Evolutionary conservation across 1,140 invertebrate genomes (phyloP), one percentile per base, ranked within the genome.

Genomic region (Penaeus chinensis): DNA sequence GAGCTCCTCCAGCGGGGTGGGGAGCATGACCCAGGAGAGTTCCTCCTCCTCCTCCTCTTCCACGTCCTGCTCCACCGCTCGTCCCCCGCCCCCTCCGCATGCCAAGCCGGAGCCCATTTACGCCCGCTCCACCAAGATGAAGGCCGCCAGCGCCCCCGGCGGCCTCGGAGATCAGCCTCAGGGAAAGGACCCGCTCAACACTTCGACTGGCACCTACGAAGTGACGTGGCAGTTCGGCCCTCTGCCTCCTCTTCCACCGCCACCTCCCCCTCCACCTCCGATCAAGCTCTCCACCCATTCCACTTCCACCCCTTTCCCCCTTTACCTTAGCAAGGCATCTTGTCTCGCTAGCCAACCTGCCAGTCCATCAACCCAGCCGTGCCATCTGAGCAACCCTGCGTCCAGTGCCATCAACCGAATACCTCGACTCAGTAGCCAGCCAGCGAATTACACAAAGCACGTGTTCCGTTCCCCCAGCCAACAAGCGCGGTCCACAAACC

Each of bases 11-110:
- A 89, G 83, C 76, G 83, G 84, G 20, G 61, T 86, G 37, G 89
- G 87, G 81, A 71, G 54, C 84, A 81, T 87, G 82, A 84, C 85
- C 27, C 84, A 85, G 11, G 86, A 87, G 20, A 87, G 86, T 22
- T 80, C 60, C 24, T 80, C 22, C 37, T 82, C 80, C 71, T 77
- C 86, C 61, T 65, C 71, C 85, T 82, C 78, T 37, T 87, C 66
- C 24, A 65, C 79, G 20, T 24, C 27, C 32, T 54, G 19, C 62
- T 62, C 47, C 27, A 11, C 79, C 22, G 20, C 27, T 11, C 61
- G 20, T 22, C 11, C 62, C 42, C 22, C 37, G 18, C 2, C 74
- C 54, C 74, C 24, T 54, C 24, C 13, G 16, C 47, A 60, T 37
- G 19, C 62, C 37, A 24, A 47, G n/a, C 37, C 62, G 10, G 84